Conservation (phyloP, 1,140 invertebrate genomes). For the Heterodera schachtii region DNA sequence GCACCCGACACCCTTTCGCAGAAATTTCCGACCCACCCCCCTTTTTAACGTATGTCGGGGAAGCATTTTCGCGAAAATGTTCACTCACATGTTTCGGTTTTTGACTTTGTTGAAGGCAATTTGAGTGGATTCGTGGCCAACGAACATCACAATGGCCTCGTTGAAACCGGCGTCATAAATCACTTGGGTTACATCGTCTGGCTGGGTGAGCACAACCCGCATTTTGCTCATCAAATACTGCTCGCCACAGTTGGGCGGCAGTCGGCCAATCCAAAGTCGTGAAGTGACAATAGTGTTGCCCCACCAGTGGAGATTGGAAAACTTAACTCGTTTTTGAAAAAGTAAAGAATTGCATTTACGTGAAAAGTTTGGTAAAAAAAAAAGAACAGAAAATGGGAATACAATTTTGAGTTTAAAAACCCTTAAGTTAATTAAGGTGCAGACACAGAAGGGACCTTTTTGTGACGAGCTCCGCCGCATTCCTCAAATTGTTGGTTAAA, state of each 20-base stretch:
- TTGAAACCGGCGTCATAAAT: constrained; percentile 30
- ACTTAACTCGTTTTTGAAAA: constrained; percentile 5
- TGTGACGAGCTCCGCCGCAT: background rate
- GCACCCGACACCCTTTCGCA: too few relatives aligned
- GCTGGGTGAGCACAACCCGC: constrained; percentile 20
- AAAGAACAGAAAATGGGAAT: too few relatives aligned
- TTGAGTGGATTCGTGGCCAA: constrained; percentile 29
- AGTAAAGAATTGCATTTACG: too few relatives aligned
- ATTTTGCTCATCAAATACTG: constrained; percentile 35
- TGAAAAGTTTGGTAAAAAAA: too few relatives aligned
- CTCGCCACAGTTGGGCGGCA: constrained; percentile 31
- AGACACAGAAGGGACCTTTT: background rate
- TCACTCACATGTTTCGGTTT: constrained; percentile 26
- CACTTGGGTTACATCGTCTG: constrained; percentile 34
- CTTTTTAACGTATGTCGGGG: too few relatives aligned
- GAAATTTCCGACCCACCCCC: too few relatives aligned
- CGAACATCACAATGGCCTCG: constrained; percentile 33
- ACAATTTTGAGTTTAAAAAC: background rate
- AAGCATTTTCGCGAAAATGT: background rate
- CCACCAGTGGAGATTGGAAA: constrained; percentile 20
- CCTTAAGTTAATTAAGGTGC: background rate
- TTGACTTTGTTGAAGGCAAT: constrained; percentile 34
- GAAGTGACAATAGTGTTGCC: constrained; percentile 33
- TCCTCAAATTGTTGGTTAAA: constrained; percentile 23
- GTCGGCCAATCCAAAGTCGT: constrained; percentile 36